Evolutionary conservation across 2,888 invertebrate species (phyloP), one percentile per base, ranked within the genome.

Genomic region (Cenopis cana): DNA sequence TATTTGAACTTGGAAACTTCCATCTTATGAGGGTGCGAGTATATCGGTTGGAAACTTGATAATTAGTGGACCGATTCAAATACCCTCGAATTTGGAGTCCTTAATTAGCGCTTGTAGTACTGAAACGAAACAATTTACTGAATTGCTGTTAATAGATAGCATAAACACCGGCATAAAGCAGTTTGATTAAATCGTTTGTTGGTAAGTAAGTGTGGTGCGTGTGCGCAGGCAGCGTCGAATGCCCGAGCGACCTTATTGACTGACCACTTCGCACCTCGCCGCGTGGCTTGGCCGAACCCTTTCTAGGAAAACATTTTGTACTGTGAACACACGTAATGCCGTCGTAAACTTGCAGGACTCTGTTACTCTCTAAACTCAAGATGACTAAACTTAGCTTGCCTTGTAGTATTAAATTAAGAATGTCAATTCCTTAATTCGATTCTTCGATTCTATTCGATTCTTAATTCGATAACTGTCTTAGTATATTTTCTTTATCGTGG

Each of bases 211-310:
- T 86, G 84, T 78, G 79, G 86, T 82, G 85, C 82, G 84, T 84
- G 86, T 84, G 83, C 82, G 65, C 38, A 18, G 33, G 33, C 77
- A 81, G 76, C 79, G 76, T 79, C 78, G 77, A 80, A 83, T 80
- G 81, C 74, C 76, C 74, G 76, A 76, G 76, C 76, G 75, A 75
- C 78, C 72, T 17, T 90, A 83, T 91, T 90, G 86, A 88, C 90
- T 78, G 75, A 88, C 82, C 88, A 90, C 90, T 92, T 92, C 79
- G 87, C 91, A 91, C 90, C 89, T 90, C 80, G 79, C 81, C 80
- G 79, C 79, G 79, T 79, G 80, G 80, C 82, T 83, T 84, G 85
- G 81, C 78, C 81, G 81, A 81, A 82, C 86, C 88, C 87, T 88
- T 91, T 89, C 89, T 86, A 85, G 84, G 88, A 89, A 88, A 80